A percentile compares a stretch with the other conserved stretches of the same genome.
Evolutionary conservation across 2,888 invertebrate genomes (phyloP).

Genomic region (Synanthedon myopaeformis): DNA sequence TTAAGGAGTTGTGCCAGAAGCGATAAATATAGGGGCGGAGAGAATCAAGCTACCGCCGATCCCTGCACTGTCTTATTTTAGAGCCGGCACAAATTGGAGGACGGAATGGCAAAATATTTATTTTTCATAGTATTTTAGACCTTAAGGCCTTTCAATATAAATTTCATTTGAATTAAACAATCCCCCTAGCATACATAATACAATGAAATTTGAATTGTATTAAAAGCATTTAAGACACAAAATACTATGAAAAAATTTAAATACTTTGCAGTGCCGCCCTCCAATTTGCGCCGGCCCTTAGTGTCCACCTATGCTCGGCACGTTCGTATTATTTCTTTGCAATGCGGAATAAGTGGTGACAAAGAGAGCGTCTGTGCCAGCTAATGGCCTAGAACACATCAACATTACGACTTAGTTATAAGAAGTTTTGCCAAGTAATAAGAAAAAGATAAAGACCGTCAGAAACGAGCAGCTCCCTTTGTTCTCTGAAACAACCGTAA

Average conservation of each 20-base stretch:
- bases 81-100: too few species aligned
- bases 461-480: constrained; percentile 6
- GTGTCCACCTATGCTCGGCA: constrained; percentile 31
- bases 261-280: too few species aligned
- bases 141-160: too few species aligned
- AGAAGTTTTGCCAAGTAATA: constrained; percentile 22
- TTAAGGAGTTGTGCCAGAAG: constrained; percentile 32
- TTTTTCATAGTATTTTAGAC: too few species aligned
- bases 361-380: constrained; percentile 38
- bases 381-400: constrained; percentile 44
- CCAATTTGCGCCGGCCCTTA: too few species aligned
- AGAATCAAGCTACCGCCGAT: constrained; percentile 28
- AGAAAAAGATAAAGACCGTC: constrained; percentile 14
- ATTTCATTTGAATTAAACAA: too few species aligned
- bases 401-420: constrained; percentile 23
- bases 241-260: too few species aligned
- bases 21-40: constrained; percentile 50
- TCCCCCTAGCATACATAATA: too few species aligned
- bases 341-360: constrained; percentile 50
- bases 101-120: too few species aligned
- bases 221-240: too few species aligned
- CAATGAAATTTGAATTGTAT: too few species aligned
- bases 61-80: constrained; percentile 27
- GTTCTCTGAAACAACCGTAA: constrained; percentile 5
- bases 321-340: constrained; percentile 48